Evolutionary conservation across 2,113 vertebrate genomes (phyloP).

Genomic region (Ciconia boyciana): DNA sequence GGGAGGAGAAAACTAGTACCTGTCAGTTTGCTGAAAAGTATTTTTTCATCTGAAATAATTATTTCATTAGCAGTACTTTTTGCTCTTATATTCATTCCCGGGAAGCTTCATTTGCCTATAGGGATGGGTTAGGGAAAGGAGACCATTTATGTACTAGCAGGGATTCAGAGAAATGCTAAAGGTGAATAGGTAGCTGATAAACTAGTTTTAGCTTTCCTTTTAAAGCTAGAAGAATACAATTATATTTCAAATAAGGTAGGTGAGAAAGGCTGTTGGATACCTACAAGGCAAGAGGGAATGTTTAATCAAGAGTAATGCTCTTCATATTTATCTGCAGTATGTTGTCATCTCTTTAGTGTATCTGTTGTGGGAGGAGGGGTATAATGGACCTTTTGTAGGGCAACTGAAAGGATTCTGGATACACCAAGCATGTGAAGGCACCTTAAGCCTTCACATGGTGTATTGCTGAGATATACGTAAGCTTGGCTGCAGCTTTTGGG

Average conservation of each 20-base stretch:
- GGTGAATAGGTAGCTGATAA: neutral
- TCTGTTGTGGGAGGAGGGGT: neutral
- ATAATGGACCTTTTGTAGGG: neutral
- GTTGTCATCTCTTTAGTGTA: neutral
- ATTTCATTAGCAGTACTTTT: neutral
- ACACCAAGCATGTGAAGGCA: neutral
- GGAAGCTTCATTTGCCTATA: neutral
- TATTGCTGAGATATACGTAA: accelerated
- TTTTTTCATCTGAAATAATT: neutral
- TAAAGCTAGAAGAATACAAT: neutral
- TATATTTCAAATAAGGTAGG: neutral
- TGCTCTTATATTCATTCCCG: neutral
- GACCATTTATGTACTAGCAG: neutral
- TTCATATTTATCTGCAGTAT: neutral
- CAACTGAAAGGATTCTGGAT: neutral
- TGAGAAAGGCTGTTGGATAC: neutral
- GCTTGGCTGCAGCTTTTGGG: neutral
- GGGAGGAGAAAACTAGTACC: neutral
- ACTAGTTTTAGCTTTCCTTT: neutral
- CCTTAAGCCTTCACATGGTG: neutral
- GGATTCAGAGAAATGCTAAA: neutral
- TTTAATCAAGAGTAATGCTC: neutral
- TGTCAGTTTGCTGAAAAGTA: neutral
- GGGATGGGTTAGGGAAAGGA: neutral
- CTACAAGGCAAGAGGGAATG: neutral